Evolutionary conservation across 2,797 vertebrate genomes (phyloP), one percentile per base, ranked within the genome.

Genomic region (Miichthys miiuy): DNA sequence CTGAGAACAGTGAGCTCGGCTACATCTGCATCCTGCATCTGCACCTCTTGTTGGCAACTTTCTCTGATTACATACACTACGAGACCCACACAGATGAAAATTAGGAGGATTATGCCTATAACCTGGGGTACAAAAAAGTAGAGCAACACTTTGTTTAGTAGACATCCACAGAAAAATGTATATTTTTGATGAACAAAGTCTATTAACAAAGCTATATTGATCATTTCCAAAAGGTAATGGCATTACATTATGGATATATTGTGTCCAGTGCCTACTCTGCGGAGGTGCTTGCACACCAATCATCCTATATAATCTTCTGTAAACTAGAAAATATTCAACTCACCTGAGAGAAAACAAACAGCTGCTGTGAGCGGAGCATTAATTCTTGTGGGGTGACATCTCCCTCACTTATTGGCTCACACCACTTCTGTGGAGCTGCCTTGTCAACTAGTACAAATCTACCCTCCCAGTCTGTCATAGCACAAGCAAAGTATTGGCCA

Each of bases 401-500:
- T 85, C 91, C 92, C 74, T 94, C 92, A 71, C 84, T 93, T 65
- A 83, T 87, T 83, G 94, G 95, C 85, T 95, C 94, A 13, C 95
- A 95, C 93, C 93, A 95, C 78, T 95, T 95, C 88, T 94, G 95
- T 11, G 94, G 95, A 79, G 94, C 90, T 41, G 95, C 95, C 85
- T 94, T 95, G 84, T 95, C 95, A 75, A 95, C 94, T 25, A 94
- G 81, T 81, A 96, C 94, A 86, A 94, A 95, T 76, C 94, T 91
- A 30, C 95, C 95, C 82, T 94, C 92, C 93, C 94, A 95, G 91
- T 93, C 91, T 85, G 93, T 95, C 95, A 94, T 94, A 73, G 94
- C 95, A 66, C 95, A 96, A 56, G 94, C 95, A 83, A 95, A 95
- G 89, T 95, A 95, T 74, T 94, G 94, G 77, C 94, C 95, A 34